Percentiles rank a stretch among this genome's conserved stretches.
These are phyloP conservation scores for Dolomedes plantarius DNA, from an alignment of 2,888 invertebrate species.

Conservation along the genomic window DNA sequence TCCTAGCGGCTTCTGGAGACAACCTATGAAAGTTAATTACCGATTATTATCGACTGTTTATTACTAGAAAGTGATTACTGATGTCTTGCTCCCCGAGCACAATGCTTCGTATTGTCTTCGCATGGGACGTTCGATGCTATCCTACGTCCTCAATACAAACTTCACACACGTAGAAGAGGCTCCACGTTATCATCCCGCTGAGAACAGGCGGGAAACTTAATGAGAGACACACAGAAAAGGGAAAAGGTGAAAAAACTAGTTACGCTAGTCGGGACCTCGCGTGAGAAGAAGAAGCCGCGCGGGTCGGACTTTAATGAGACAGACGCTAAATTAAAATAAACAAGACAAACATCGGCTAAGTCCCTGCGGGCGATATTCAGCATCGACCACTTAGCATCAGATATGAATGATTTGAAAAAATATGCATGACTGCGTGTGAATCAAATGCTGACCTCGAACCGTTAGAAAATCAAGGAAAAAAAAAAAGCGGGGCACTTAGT, in stretches of 20 bases:
- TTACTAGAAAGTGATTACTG: neutral
- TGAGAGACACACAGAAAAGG: neutral
- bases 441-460: neutral
- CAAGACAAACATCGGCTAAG: neutral
- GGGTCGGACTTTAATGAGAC: constrained; percentile 4
- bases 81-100: neutral
- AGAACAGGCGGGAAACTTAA: neutral
- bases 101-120: no score
- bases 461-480: neutral
- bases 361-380: neutral
- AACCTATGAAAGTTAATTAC: no score
- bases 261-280: constrained; percentile 26
- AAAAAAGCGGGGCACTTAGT: neutral
- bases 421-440: constrained; percentile 18
- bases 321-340: neutral
- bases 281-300: constrained; percentile 49
- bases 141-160: neutral
- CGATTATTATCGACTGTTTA: no score
- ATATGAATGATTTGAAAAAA: constrained; percentile 14
- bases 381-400: neutral
- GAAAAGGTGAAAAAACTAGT: constrained; percentile 36
- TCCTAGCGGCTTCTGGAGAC: no score
- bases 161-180: neutral
- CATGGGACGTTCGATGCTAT: neutral
- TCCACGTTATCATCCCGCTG: constrained; percentile 31